Conservation (phyloP, 92 coral and sea anemone species). For the Galaxea fascicularis region DNA sequence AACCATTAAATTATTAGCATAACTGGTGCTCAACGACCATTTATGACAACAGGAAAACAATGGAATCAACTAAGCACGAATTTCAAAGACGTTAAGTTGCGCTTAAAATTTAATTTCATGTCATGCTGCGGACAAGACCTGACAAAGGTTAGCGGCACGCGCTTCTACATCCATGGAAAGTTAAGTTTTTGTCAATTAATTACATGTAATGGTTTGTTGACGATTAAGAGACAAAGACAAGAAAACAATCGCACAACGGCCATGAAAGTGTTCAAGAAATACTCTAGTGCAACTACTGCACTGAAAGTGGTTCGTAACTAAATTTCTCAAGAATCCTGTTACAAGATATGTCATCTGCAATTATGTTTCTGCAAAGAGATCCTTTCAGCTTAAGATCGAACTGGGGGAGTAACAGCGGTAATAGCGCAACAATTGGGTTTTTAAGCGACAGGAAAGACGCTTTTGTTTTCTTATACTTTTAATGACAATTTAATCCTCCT, state of each 20-base stretch:
- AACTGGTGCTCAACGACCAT: slow-evolving; percentile 15
- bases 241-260: slow-evolving; percentile 29
- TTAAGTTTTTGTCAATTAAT: slow-evolving; percentile 23
- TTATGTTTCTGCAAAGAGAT: not conserved
- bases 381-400: not conserved
- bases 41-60: slow-evolving; percentile 36
- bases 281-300: slow-evolving; percentile 30
- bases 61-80: slow-evolving; percentile 8
- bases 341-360: not conserved
- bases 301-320: slow-evolving; percentile 32
- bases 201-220: slow-evolving; percentile 30
- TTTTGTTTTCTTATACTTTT: slow-evolving; percentile 27
- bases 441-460: slow-evolving; percentile 22
- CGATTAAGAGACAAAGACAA: slow-evolving; percentile 19
- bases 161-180: slow-evolving; percentile 37
- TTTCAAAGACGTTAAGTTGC: too few species aligned
- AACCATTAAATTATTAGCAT: slow-evolving; percentile 12
- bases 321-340: slow-evolving; percentile 27
- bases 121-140: too few species aligned
- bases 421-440: slow-evolving; percentile 8
- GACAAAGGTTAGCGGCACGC: too few species aligned
- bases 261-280: slow-evolving; percentile 33
- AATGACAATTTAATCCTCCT: slow-evolving; percentile 23
- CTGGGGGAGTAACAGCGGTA: slow-evolving; percentile 25
- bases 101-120: too few species aligned